Conservation (phyloP, 2,888 invertebrate genomes). For the Hirtodrosophila duncani region DNA sequence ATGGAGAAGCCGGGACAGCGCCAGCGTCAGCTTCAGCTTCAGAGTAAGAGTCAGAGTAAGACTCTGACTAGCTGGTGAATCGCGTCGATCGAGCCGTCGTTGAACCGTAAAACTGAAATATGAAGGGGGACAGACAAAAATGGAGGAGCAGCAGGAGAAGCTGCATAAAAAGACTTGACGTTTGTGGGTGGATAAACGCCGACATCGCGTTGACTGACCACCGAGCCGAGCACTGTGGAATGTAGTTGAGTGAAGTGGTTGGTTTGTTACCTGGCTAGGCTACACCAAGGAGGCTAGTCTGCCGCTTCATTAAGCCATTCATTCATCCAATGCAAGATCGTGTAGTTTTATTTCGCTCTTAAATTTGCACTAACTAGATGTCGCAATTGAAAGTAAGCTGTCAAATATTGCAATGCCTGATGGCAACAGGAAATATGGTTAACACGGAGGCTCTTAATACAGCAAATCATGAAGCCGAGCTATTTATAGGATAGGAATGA, state of each 20-base stretch:
- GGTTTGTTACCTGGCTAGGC: too few relatives aligned
- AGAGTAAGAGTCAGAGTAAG: background rate
- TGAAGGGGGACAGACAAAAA: slow-evolving; percentile 27
- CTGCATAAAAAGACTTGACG: slow-evolving; percentile 35
- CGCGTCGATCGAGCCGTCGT: slow-evolving; percentile 43
- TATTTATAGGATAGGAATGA: background rate
- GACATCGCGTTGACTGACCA: slow-evolving; percentile 56
- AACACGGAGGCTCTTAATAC: too few relatives aligned
- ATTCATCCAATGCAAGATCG: slow-evolving; percentile 46
- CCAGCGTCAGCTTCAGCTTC: too few relatives aligned
- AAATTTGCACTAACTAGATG: slow-evolving; percentile 70
- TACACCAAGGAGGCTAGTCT: slow-evolving; percentile 17
- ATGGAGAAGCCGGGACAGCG: slow-evolving; percentile 10
- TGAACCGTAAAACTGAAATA: slow-evolving; percentile 71
- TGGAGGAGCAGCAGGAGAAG: slow-evolving; percentile 18
- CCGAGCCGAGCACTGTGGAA: slow-evolving; percentile 29
- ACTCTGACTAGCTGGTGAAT: slow-evolving; percentile 15
- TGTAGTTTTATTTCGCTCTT: slow-evolving; percentile 68
- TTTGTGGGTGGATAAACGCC: slow-evolving; percentile 62
- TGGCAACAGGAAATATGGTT: background rate
- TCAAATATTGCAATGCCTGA: slow-evolving; percentile 41
- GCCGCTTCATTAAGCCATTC: slow-evolving; percentile 60
- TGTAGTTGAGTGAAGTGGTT: too few relatives aligned
- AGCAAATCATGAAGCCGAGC: slow-evolving; percentile 3
- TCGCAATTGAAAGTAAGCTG: slow-evolving; percentile 73